Percentiles rank a stretch among this genome's conserved stretches.
phyloP scores from a whole-genome alignment of 2,797 vertebrate species.

The Sebastes matsubarae region DNA sequence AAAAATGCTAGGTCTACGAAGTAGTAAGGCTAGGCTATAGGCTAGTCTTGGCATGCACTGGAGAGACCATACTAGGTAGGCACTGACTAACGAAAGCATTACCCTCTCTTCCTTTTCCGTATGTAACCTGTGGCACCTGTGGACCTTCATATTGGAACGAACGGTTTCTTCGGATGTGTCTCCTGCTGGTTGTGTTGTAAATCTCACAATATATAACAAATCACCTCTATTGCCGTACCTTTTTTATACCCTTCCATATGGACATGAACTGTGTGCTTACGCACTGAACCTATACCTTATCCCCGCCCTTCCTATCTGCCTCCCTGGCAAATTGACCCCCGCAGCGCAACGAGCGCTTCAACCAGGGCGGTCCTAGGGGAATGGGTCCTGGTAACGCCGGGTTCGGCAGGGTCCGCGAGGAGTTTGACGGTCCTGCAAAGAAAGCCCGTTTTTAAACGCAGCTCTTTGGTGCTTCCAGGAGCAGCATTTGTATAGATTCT shows the following conservation, averaged over 20 bases:
- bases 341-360: slow-evolving; percentile 98
- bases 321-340: slow-evolving; percentile 63
- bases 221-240: slow-evolving; percentile 36
- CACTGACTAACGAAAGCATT: slow-evolving; percentile 99
- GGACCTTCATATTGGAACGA: slow-evolving; percentile 99
- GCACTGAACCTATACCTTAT: slow-evolving; percentile 75
- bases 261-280: slow-evolving; percentile 82
- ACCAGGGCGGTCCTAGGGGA: slow-evolving; percentile 93
- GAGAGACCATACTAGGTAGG: slow-evolving; percentile 68
- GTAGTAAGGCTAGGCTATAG: slow-evolving; percentile 3
- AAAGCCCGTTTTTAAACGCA: slow-evolving; percentile 94
- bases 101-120: slow-evolving; percentile 99
- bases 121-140: slow-evolving; percentile 99
- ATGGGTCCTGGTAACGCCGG: slow-evolving; percentile 88
- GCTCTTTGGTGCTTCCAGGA: slow-evolving; percentile 62
- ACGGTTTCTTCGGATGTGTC: slow-evolving; percentile 95
- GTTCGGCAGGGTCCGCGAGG: slow-evolving; percentile 98
- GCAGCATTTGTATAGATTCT: slow-evolving; percentile 77
- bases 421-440: slow-evolving; percentile 98
- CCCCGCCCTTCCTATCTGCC: slow-evolving; percentile 24
- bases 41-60: slow-evolving; percentile 83
- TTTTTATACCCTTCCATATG: slow-evolving; percentile 65
- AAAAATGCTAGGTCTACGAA: slow-evolving; percentile 12
- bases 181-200: slow-evolving; percentile 80
- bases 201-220: slow-evolving; percentile 70